Percentiles rank a stretch among this genome's conserved stretches.
Conservation (phyloP, 2,797 vertebrate genomes). For the Pitangus sulphuratus region DNA sequence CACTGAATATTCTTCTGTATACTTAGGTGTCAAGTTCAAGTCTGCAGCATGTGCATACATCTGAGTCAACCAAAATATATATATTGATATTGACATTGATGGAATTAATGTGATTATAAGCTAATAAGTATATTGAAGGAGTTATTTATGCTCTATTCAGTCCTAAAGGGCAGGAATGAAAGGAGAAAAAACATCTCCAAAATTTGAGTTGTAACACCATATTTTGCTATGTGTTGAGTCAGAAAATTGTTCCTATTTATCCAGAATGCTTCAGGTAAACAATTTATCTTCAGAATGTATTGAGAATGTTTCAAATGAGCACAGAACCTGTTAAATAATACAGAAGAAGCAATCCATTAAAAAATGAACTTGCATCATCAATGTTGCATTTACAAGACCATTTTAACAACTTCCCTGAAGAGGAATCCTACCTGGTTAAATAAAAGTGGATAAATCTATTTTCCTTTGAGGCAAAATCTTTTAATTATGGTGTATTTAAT, state of each 20-base stretch:
- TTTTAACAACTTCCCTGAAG: background rate
- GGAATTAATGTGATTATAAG: background rate
- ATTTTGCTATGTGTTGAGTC: background rate
- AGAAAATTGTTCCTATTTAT: background rate
- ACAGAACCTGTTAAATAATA: background rate
- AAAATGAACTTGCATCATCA: background rate
- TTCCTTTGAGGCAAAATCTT: background rate
- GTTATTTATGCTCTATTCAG: background rate
- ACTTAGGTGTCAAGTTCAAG: background rate
- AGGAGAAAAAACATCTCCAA: background rate
- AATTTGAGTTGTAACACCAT: background rate
- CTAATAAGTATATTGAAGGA: background rate
- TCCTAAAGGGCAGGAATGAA: background rate
- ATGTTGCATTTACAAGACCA: background rate
- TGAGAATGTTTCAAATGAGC: background rate
- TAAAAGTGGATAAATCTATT: background rate
- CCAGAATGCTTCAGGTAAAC: background rate
- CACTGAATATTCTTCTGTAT: background rate
- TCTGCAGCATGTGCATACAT: rapidly evolving
- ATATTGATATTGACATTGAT: background rate
- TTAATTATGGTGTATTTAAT: background rate
- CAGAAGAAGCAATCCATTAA: background rate
- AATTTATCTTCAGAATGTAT: background rate
- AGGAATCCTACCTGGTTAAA: background rate
- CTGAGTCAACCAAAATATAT: background rate